These are phyloP conservation scores for Dysmachus trigonus DNA, from an alignment of 2,888 invertebrate species.

Conservation along the genomic window DNA sequence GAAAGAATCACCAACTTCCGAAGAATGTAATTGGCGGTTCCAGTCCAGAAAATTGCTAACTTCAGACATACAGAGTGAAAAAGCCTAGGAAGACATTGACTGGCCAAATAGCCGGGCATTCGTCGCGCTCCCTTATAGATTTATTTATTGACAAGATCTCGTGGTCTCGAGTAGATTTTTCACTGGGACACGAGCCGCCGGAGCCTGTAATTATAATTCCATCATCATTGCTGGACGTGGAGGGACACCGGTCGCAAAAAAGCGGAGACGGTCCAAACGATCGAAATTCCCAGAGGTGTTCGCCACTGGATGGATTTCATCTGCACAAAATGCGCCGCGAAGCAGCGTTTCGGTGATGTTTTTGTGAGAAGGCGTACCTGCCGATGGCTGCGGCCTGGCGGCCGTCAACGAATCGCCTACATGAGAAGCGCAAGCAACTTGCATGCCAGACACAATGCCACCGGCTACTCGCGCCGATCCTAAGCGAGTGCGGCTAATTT, in stretches of 20 bases:
- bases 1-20: background rate
- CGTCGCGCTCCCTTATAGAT: constrained; percentile 18
- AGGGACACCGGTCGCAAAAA: constrained; percentile 9
- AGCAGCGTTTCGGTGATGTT: background rate
- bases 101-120: background rate
- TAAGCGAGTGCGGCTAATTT: constrained; percentile 45
- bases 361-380: constrained; percentile 3
- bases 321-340: background rate
- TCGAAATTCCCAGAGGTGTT: constrained; percentile 26
- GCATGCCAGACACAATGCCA: constrained; percentile 26
- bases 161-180: constrained; percentile 22
- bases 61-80: background rate
- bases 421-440: constrained; percentile 17
- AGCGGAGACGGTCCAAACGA: background rate
- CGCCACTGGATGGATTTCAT: constrained; percentile 13
- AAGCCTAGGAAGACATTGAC: background rate
- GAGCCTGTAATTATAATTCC: constrained; percentile 48
- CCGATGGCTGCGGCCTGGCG: background rate
- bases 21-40: background rate
- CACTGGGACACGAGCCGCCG: constrained; percentile 41
- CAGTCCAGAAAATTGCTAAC: background rate
- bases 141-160: constrained; percentile 26
- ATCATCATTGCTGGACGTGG: constrained; percentile 40
- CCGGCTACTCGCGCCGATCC: constrained; percentile 28
- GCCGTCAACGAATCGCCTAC: background rate